These are phyloP conservation scores for Papilio protenor DNA, from an alignment of 2,888 invertebrate species.

Conservation along the genomic window DNA sequence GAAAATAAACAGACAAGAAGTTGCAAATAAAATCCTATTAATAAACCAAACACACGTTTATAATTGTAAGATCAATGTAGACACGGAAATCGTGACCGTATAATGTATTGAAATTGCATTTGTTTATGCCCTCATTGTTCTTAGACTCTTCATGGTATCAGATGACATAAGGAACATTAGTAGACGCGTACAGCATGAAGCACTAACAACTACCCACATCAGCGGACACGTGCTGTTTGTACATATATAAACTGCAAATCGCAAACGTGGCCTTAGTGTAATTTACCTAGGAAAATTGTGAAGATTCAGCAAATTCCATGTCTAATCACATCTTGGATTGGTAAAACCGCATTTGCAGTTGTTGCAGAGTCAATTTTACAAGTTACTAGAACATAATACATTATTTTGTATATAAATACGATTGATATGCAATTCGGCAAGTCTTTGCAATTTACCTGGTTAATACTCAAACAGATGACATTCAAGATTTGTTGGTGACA, in stretches of 20 bases:
- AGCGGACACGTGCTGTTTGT: conserved; percentile 56
- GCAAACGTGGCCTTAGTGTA: background rate
- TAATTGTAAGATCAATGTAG: background rate
- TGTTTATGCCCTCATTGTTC: conserved; percentile 45
- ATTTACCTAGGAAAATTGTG: background rate
- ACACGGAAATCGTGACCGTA: conserved; percentile 15
- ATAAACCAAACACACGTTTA: background rate
- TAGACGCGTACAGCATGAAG: conserved; percentile 38
- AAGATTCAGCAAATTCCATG: background rate
- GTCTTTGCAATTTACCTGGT: background rate
- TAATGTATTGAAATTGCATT: conserved; percentile 4
- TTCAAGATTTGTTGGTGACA: background rate
- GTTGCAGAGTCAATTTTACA: background rate
- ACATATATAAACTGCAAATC: conserved; percentile 41
- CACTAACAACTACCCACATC: conserved; percentile 46
- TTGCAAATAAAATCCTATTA: background rate
- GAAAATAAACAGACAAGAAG: background rate
- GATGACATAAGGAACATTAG: conserved; percentile 45
- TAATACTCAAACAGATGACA: background rate
- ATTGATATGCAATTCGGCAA: background rate
- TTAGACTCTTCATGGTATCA: conserved; percentile 33
- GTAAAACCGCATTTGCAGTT: background rate
- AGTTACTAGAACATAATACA: background rate
- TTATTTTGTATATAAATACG: background rate
- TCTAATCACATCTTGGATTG: background rate